Evolutionary conservation across 1,140 invertebrate genomes (phyloP).

Genomic region (Tetramorium alpestre): DNA sequence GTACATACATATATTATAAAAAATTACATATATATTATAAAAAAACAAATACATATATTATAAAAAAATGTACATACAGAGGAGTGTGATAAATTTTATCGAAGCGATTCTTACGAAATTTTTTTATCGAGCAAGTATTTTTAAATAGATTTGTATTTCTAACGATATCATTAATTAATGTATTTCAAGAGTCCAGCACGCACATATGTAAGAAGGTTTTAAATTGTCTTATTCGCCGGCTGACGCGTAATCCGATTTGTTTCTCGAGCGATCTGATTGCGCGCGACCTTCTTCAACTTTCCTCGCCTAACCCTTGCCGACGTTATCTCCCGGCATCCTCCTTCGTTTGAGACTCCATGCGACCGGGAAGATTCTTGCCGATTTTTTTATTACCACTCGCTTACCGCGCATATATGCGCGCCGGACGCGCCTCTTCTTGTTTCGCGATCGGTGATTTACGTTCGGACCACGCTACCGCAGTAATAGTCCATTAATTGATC

Average conservation of each 20-base stretch:
- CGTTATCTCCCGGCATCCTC: conserved; percentile 25
- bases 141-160: not conserved
- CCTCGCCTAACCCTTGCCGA: conserved; percentile 33
- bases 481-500: conserved; percentile 63
- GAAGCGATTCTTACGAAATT: not conserved
- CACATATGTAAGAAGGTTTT: not conserved
- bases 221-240: conserved; percentile 48
- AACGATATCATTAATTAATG: conserved; percentile 49
- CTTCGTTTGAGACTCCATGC: conserved; percentile 29
- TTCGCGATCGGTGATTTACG: conserved; percentile 76
- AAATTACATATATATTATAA: not conserved
- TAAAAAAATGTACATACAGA: not conserved
- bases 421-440: conserved; percentile 43
- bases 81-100: not conserved
- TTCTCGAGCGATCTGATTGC: conserved; percentile 49
- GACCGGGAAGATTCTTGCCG: conserved; percentile 1
- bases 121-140: not conserved
- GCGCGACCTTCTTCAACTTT: conserved; percentile 52
- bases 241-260: conserved; percentile 64
- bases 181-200: not conserved
- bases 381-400: conserved; percentile 36
- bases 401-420: conserved; percentile 12
- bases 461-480: conserved; percentile 68
- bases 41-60: too few relatives aligned
- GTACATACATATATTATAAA: not conserved